Evolutionary conservation across 2,888 invertebrate genomes (phyloP), one percentile per base, ranked within the genome.

Genomic region (Phania funesta): DNA sequence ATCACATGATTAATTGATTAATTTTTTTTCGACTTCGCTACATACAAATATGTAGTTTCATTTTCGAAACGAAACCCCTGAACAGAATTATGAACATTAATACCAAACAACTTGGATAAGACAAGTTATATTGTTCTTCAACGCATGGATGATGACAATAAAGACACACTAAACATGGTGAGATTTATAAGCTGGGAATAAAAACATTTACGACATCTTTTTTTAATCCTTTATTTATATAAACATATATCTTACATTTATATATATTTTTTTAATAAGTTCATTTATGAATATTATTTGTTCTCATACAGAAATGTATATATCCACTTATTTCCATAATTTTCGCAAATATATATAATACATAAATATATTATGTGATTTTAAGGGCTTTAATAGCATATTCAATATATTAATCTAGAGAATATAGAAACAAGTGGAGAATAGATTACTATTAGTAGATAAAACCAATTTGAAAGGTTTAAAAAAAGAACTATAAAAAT

Each of bases 201-300:
- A n/a, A n/a, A n/a, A n/a, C n/a, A n/a, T n/a, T n/a, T n/a, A n/a
- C n/a, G n/a, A n/a, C n/a, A n/a, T n/a, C n/a, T n/a, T n/a, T n/a
- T n/a, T n/a, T n/a, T n/a, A n/a, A n/a, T 81, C 76, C 77, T 80
- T 77, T 64, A 71, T 71, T 54, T 65, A 22, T 76, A 71, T 76
- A 81, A 76, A 77, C 68, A 76, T 73, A 56, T 35, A 46, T 8
- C 58, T 65, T 60, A 64, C 56, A 78, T 78, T 35, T 44, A 64
- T 65, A 38, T 20, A 35, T 46, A 1, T 78, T 79, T 44, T 58
- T 67, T 74, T 38, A 38, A 64, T 82, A 74, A 78, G 75, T 75
- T 75, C 74, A 82, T 70, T 78, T 52, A 60, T 64, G 44, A 62
- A 67, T 67, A 58, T 67, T 65, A 20, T 38, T 73, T 44, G 1